Conservation (phyloP, 2,113 vertebrate species). For the Agapornis roseicollis region DNA sequence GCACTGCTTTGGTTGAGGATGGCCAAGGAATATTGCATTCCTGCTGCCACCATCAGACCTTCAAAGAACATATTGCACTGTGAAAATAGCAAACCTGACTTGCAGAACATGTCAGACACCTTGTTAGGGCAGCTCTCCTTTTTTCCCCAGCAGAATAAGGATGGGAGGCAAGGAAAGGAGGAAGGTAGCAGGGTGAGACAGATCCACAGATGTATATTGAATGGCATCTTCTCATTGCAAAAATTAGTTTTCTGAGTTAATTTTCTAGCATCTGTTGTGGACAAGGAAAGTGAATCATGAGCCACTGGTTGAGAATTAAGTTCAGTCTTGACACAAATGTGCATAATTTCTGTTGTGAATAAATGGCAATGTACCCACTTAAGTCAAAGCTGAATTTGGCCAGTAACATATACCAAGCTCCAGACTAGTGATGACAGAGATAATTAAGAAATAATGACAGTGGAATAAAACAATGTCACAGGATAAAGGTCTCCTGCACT, state of each 20-base stretch:
- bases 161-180: not conserved
- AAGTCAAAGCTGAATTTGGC: slow-evolving; percentile 8
- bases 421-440: slow-evolving; percentile 11
- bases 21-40: not conserved
- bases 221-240: not conserved
- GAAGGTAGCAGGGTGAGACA: not conserved
- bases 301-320: not conserved
- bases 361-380: not conserved
- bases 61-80: not conserved
- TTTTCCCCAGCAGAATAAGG: not conserved
- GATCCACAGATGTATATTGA: not conserved
- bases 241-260: not conserved
- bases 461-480: slow-evolving; percentile 50
- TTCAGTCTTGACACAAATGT: not conserved
- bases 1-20: not conserved
- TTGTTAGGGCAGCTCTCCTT: not conserved
- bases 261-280: not conserved
- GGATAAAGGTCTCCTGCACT: slow-evolving; percentile 48
- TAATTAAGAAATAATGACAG: slow-evolving; percentile 69
- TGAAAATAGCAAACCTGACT: not conserved
- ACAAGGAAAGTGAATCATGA: not conserved
- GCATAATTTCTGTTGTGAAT: not conserved
- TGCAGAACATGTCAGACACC: not conserved
- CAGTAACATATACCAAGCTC: not conserved
- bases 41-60: not conserved